These are phyloP conservation scores for Ametastegia equiseti DNA, from an alignment of 2,888 invertebrate species.

Conservation along the genomic window DNA sequence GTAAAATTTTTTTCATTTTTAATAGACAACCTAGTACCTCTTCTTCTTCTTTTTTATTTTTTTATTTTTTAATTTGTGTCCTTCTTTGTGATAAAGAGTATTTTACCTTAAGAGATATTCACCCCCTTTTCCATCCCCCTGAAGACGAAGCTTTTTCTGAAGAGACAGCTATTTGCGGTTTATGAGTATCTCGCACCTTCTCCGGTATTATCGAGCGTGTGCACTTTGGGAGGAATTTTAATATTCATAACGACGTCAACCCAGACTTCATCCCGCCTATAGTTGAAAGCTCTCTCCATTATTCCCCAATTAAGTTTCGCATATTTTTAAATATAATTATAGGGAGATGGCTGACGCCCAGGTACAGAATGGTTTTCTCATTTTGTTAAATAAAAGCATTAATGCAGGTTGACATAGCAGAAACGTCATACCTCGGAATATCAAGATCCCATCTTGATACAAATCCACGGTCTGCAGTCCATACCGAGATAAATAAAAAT, in stretches of 20 bases:
- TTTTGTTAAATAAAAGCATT: neutral
- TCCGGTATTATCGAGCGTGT: constrained; percentile 34
- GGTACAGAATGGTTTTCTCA: neutral
- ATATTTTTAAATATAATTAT: constrained; percentile 50
- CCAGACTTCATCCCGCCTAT: constrained; percentile 27
- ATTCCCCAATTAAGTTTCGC: constrained; percentile 51
- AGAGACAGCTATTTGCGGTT: constrained; percentile 27
- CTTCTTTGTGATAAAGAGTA: neutral
- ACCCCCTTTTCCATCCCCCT: neutral
- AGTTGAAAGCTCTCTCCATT: constrained; percentile 48
- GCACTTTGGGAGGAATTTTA: constrained; percentile 37
- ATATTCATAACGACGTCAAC: constrained; percentile 49
- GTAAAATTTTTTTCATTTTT: neutral
- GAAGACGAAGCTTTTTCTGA: neutral
- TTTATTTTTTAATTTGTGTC: neutral
- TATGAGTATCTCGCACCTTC: neutral
- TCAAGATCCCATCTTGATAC: no score
- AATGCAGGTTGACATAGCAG: no score
- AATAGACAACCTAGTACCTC: no score
- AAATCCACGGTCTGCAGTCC: no score
- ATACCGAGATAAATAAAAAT: neutral
- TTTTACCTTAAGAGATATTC: neutral
- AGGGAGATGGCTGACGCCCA: neutral
- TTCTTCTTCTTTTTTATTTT: neutral
- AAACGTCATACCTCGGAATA: no score